A percentile compares a stretch with the other conserved stretches of the same genome.
Conservation (phyloP, 1,140 invertebrate genomes). For the Hylaeus volcanicus region DNA sequence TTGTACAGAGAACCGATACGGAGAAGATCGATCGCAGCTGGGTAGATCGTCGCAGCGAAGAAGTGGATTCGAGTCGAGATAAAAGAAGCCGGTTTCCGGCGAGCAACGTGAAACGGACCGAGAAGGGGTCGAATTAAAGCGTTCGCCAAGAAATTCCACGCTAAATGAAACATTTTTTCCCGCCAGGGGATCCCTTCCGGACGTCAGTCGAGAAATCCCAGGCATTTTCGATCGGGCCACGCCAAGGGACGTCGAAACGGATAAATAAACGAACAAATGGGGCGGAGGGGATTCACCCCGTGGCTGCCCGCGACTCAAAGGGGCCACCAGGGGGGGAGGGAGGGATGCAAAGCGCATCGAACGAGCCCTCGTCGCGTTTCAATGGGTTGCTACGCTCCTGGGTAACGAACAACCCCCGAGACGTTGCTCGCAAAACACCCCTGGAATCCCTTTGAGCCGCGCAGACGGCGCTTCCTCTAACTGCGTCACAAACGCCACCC, state of each 20-base stretch:
- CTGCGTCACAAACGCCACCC: not conserved
- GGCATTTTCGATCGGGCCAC: conserved; percentile 18
- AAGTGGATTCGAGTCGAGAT: no score
- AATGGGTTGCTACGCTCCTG: conserved; percentile 37
- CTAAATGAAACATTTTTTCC: conserved; percentile 8
- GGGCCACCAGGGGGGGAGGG: conserved; percentile 12
- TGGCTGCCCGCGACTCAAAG: conserved; percentile 38
- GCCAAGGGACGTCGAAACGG: not conserved
- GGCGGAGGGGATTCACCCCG: conserved; percentile 1
- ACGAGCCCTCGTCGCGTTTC: conserved; percentile 32
- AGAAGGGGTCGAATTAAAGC: not conserved
- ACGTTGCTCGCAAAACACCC: conserved; percentile 35
- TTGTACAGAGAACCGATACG: no score
- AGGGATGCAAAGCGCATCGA: conserved; percentile 41
- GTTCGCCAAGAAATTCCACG: conserved; percentile 3
- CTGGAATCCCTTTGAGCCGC: conserved; percentile 43
- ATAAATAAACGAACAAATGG: conserved; percentile 39
- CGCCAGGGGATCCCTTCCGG: no score
- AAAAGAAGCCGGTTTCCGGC: no score
- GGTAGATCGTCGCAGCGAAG: no score
- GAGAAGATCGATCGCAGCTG: no score
- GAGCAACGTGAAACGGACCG: no score
- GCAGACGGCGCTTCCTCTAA: not conserved
- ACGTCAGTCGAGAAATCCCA: conserved; percentile 28
- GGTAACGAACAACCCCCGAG: conserved; percentile 52